phyloP scores from a whole-genome alignment of 2,113 vertebrate species.

The Camelus bactrianus region DNA sequence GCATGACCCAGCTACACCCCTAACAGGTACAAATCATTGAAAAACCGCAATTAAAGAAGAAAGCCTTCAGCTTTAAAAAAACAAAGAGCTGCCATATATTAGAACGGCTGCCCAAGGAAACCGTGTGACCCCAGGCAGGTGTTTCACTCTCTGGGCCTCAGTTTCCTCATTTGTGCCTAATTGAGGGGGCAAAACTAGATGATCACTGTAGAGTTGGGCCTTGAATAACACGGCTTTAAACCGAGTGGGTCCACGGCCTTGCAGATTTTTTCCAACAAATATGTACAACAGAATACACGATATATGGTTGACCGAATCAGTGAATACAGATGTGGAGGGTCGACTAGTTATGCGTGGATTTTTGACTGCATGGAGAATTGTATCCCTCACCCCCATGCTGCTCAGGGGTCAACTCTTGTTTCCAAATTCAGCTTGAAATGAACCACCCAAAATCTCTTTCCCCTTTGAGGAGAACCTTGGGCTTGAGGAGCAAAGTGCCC shows the following conservation, averaged over 20 bases:
- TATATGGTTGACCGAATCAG: not conserved
- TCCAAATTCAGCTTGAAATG: not conserved
- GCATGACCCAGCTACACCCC: not conserved
- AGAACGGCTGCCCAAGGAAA: not conserved
- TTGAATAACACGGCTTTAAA: not conserved
- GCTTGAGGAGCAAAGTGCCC: not conserved
- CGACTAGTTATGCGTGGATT: not conserved
- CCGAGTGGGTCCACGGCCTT: not conserved
- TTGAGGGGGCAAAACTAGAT: not conserved
- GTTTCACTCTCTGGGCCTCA: not conserved
- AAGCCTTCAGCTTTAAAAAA: not conserved
- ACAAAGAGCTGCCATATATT: not conserved
- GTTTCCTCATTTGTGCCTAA: constrained; percentile 2
- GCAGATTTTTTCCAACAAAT: not conserved
- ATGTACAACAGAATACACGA: rapidly evolving
- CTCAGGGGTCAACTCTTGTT: not conserved
- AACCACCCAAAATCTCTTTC: not conserved
- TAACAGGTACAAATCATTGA: not conserved
- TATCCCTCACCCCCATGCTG: not conserved
- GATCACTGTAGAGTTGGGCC: not conserved
- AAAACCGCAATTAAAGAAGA: not conserved
- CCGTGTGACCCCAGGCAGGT: not conserved
- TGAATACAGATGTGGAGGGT: too few species aligned
- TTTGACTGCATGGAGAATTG: not conserved
- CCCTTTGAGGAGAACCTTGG: not conserved